These are phyloP conservation scores for Hydrolagus colliei DNA, from an alignment of 2,797 vertebrate genomes.

Conservation along the genomic window DNA sequence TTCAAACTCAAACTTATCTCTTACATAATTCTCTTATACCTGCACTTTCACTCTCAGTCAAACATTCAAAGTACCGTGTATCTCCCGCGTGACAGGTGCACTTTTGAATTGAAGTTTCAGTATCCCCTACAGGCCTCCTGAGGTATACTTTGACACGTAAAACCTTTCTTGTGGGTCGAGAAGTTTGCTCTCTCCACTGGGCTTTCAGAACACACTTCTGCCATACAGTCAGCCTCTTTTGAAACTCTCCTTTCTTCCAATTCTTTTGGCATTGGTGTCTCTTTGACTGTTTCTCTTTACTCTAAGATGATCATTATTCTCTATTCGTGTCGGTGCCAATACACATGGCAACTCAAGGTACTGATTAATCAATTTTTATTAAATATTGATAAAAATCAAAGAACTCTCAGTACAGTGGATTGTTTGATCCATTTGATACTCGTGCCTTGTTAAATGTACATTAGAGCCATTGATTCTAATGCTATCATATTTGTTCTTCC, in stretches of 20 bases:
- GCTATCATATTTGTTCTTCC: too few relatives aligned
- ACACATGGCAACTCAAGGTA: not conserved
- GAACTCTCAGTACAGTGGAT: not conserved
- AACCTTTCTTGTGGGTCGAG: not conserved
- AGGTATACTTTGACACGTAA: not conserved
- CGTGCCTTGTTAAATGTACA: too few relatives aligned
- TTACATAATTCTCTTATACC: too few relatives aligned
- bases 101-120: not conserved
- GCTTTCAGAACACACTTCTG: not conserved
- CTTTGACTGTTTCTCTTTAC: not conserved
- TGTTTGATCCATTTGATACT: too few relatives aligned
- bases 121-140: not conserved
- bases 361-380: not conserved
- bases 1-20: too few relatives aligned
- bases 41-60: too few relatives aligned
- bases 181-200: not conserved
- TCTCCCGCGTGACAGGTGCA: too few relatives aligned
- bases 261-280: not conserved
- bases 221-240: not conserved
- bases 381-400: not conserved
- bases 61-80: too few relatives aligned
- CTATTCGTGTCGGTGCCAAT: not conserved
- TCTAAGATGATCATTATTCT: not conserved
- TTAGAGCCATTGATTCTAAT: too few relatives aligned
- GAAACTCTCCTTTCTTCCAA: not conserved